Evolutionary conservation across 2,888 invertebrate species (phyloP), one percentile per base, ranked within the genome.

Genomic region (Vannuccia rotundouncinata): DNA sequence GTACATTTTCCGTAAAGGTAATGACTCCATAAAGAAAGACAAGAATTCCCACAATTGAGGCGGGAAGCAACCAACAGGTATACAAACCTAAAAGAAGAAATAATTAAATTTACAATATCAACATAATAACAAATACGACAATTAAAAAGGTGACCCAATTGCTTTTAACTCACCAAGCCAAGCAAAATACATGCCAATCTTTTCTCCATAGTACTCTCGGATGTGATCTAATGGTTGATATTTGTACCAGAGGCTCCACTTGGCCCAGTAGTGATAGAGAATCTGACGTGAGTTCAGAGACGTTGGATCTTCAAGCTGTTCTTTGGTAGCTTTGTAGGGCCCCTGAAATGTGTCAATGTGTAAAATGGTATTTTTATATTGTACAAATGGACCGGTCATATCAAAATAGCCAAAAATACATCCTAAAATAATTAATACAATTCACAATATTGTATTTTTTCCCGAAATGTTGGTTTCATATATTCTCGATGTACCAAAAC

Each of bases 81-180:
- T 91, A 91, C 83, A 91, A 90, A 59, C 90, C 90, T 90, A 84
- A n/a, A n/a, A n/a, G n/a, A n/a, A n/a, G n/a, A n/a, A n/a, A n/a
- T n/a, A n/a, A n/a, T n/a, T n/a, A n/a, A n/a, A n/a, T n/a, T n/a
- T n/a, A n/a, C n/a, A n/a, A n/a, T n/a, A n/a, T n/a, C n/a, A n/a
- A n/a, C n/a, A n/a, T n/a, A n/a, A n/a, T n/a, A n/a, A n/a, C n/a
- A n/a, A n/a, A n/a, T n/a, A n/a, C n/a, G n/a, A n/a, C n/a, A n/a
- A n/a, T n/a, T n/a, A n/a, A n/a, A n/a, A n/a, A n/a, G n/a, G n/a
- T n/a, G n/a, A n/a, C n/a, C n/a, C n/a, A n/a, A n/a, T n/a, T n/a
- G n/a, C n/a, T n/a, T n/a, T n/a, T 29, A 30, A 60, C 86, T 84
- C 83, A 89, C 90, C 90, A 29, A 90, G 85, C 90, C 90, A 91